A percentile compares a stretch with the other conserved stretches of the same genome.
These are phyloP conservation scores for Agonum fuliginosum DNA, from an alignment of 2,888 invertebrate species.

Conservation along the genomic window DNA sequence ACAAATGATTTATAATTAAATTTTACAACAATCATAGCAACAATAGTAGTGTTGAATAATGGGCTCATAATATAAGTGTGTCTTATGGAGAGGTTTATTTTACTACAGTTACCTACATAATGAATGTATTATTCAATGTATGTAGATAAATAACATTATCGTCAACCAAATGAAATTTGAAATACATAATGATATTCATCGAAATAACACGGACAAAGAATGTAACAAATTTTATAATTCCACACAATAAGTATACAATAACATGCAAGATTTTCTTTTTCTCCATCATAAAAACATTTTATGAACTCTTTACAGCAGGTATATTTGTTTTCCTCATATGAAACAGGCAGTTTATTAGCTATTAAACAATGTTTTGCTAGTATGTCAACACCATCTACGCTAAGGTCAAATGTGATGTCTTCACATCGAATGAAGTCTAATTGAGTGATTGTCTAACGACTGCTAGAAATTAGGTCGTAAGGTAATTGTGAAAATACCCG, in stretches of 20 bases:
- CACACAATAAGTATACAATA: too few relatives aligned
- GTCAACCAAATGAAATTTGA: too few relatives aligned
- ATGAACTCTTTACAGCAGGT: neutral
- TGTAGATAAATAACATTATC: too few relatives aligned
- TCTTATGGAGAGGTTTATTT: too few relatives aligned
- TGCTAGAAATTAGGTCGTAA: slow-evolving; percentile 28
- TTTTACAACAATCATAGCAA: too few relatives aligned
- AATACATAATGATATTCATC: too few relatives aligned
- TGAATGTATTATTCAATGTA: too few relatives aligned
- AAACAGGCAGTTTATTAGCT: neutral
- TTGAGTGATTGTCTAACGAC: slow-evolving; percentile 7
- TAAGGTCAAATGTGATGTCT: neutral
- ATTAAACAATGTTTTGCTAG: neutral
- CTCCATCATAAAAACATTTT: neutral
- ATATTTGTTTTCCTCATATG: neutral
- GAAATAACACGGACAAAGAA: too few relatives aligned
- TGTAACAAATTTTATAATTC: neutral
- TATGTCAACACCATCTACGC: neutral
- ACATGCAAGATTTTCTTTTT: neutral
- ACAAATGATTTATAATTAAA: too few relatives aligned
- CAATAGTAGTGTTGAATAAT: too few relatives aligned
- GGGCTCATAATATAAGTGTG: too few relatives aligned
- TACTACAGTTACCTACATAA: too few relatives aligned
- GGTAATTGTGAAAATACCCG: slow-evolving; percentile 22
- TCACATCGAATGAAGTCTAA: neutral